phyloP scores from a whole-genome alignment of 23 tunicate species.

The Styela plicata region DNA sequence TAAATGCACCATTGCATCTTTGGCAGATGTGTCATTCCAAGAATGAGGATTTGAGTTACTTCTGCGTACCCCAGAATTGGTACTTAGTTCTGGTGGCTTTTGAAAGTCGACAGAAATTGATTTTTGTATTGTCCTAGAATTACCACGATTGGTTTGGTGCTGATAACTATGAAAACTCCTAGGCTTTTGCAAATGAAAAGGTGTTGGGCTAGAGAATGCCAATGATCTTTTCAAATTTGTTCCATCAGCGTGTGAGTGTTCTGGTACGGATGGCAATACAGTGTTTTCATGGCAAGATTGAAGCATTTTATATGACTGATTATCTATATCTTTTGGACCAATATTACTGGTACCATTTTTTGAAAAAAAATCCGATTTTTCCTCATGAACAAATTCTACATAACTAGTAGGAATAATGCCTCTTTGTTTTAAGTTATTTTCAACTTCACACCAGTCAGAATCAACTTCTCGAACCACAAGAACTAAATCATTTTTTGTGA shows the following conservation, averaged over 20 bases:
- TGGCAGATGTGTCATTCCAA: not conserved
- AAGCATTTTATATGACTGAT: not conserved
- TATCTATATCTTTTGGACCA: not conserved
- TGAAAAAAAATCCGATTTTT: not conserved
- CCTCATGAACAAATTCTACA: constrained; percentile 1
- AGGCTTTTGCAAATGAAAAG: not conserved
- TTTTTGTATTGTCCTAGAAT: not conserved
- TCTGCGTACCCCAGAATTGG: not conserved
- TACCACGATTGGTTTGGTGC: not conserved
- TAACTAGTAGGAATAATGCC: constrained; percentile 61
- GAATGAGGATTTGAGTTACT: constrained; percentile 24
- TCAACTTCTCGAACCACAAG: constrained; percentile 39
- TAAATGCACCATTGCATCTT: not conserved
- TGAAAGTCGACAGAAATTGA: constrained; percentile 13
- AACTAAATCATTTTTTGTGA: constrained; percentile 43
- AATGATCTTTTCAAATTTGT: not conserved
- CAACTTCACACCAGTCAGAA: constrained; percentile 62
- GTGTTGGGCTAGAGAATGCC: not conserved
- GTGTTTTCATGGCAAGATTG: not conserved
- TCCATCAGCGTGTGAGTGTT: not conserved
- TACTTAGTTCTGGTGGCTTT: not conserved
- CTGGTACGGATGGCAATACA: not conserved
- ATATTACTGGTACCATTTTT: not conserved
- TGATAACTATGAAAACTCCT: not conserved
- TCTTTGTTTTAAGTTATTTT: constrained; percentile 33